Evolutionary conservation across 2,113 vertebrate species (phyloP), one percentile per base, ranked within the genome.

Genomic region (Piprites chloris): DNA sequence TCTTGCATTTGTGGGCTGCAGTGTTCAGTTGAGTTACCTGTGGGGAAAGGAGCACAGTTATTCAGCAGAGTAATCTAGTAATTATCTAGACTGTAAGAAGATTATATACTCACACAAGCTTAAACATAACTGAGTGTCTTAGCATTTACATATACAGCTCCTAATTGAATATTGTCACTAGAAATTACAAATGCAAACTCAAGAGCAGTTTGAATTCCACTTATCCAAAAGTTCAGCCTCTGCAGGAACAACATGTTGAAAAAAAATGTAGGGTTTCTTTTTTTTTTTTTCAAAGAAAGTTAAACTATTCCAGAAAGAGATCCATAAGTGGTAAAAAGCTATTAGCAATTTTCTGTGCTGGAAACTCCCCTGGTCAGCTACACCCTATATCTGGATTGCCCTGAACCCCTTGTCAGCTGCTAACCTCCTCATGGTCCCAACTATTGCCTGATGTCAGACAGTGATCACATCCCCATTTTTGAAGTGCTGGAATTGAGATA

Each of bases 91-190:
- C 89, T 53, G 46, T 55, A 86, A 94, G 66, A 74, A 69, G 58
- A 68, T 96, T 96, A 90, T 86, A 46, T 55, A 74, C 53, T 79
- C 91, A 87, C 61, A 94, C 58, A 42, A 94, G 75, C 90, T 93
- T 95, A 78, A 65, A 75, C 50, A 67, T 37, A 58, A 35, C 68
- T 23, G 33, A 41, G 22, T 84, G 75, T 53, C 26, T 90, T 84
- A 84, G 56, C 56, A 88, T 68, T 74, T 73, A 78, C 12, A 33
- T 56, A 73, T 39, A 66, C 63, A 89, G 16, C 9, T 80, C 19
- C 50, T 92, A 73, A 69, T 62, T 80, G 49, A 88, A 90, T 96
- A 86, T 95, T 66, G 7, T 80, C 78, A 52, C 37, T 52, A 39
- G 59, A 59, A 24, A 19, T 76, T 65, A 28, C 32, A 73, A 76